phyloP scores from a whole-genome alignment of 2,113 vertebrate species.

The Hyaena hyaena region DNA sequence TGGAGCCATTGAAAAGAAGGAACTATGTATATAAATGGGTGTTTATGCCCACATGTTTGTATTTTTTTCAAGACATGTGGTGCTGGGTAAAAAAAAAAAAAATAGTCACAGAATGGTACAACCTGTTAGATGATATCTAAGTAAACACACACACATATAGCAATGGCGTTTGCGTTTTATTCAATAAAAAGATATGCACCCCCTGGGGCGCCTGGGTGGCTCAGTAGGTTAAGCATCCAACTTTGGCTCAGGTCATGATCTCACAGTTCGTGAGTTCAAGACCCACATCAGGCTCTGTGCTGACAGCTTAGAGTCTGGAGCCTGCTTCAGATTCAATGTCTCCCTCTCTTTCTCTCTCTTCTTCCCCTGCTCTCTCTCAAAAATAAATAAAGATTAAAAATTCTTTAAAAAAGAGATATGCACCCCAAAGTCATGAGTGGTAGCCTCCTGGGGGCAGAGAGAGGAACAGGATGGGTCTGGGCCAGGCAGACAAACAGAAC shows the following conservation, averaged over 20 bases:
- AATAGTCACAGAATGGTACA: background rate
- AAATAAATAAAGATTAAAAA: no score
- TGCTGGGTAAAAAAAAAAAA: background rate
- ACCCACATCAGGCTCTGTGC: no score
- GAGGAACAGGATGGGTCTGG: background rate
- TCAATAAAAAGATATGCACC: background rate
- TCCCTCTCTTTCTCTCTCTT: no score
- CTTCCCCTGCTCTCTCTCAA: no score
- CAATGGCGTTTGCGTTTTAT: background rate
- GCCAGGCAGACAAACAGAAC: background rate
- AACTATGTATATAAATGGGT: background rate
- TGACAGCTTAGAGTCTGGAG: no score
- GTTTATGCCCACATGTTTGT: background rate
- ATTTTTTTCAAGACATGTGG: background rate
- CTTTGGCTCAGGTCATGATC: no score
- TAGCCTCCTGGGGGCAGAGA: rapidly evolving
- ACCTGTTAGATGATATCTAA: background rate
- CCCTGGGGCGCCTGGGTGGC: no score
- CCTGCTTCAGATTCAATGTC: no score
- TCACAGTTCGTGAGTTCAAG: no score
- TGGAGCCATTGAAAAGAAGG: background rate
- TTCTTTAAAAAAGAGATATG: background rate
- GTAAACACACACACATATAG: background rate
- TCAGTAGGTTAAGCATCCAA: no score
- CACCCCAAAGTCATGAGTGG: background rate